Base-by-base conservation (phyloP, 2,113 vertebrate species). In the Thoracochromis brauschi region DNA sequence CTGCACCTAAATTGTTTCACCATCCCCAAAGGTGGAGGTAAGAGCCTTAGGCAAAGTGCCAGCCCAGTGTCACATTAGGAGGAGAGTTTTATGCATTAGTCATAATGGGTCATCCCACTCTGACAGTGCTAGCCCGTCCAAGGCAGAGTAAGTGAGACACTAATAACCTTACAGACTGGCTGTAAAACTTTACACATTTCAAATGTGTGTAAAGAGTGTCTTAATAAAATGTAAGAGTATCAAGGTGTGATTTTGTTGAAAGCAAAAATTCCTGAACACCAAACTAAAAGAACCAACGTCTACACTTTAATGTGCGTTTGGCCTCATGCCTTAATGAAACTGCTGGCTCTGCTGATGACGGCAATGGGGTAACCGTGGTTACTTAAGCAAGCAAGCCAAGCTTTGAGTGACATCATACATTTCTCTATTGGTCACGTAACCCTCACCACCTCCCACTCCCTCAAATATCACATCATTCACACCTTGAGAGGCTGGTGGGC, bases 41-140 rank as follows among this genome's bases (percentile, higher is more conserved):
- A 24, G 81, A 54, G 35, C 54, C 47, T 5, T 29, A 65, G 82
- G 82, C 84, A 84, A 12, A 81, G 80, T 73, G 86, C 58, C 86
- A 88, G 26, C 11, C 33, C 73, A 81, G 58, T 81, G 80, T 81
- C 80, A 60, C 24, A 85, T 85, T 80, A 83, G 2, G 29, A 29
- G 78, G 26, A 47, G 38, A 82, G 60, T 9, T 83, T 90, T 71
- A 14, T 60, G 73, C 35, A 83, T 85, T 51, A 85, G 57, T 71
- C 57, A 81, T 54, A 68, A 80, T 19, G 35, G 60, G 60, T 90
- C 60, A 54, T 33, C 55, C 33, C 8, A 54, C 42, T 60, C 29
- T 73, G 89, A 10, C 40, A 73, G 68, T 26, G 13, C 68, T 42
- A 73, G 21, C 68, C 13, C 2, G 8, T 26, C n/a, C 68, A 45